These are phyloP conservation scores for Boulengeromyrus knoepffleri DNA, from an alignment of 2,113 vertebrate genomes.

Conservation along the genomic window DNA sequence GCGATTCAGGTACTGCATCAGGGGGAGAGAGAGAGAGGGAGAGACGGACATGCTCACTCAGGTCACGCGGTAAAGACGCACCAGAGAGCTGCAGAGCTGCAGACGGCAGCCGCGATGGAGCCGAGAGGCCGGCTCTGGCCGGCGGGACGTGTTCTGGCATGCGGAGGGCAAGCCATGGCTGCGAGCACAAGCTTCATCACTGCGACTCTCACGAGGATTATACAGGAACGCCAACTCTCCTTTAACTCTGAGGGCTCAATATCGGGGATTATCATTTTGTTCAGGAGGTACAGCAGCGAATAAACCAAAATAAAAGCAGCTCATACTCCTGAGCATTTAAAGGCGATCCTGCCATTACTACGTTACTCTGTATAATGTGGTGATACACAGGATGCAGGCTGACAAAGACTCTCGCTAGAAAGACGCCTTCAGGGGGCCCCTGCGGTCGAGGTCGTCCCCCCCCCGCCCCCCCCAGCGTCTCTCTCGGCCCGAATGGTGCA, in stretches of 20 bases:
- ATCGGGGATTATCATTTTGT: not conserved
- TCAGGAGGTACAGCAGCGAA: not conserved
- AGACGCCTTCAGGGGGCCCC: not conserved
- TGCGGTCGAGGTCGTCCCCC: not conserved
- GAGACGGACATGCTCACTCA: not conserved
- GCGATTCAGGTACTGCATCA: slow-evolving; percentile 81
- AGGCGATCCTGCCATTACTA: slow-evolving; percentile 7
- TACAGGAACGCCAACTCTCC: not conserved
- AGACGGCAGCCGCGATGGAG: not conserved
- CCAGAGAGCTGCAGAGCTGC: not conserved
- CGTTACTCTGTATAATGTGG: not conserved
- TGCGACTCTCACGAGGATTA: not conserved
- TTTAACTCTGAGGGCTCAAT: not conserved
- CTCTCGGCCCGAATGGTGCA: not conserved
- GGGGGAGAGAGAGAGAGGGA: slow-evolving; percentile 29
- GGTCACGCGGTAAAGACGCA: not conserved
- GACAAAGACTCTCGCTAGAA: not conserved
- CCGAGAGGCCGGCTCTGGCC: not conserved
- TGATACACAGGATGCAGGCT: slow-evolving; percentile 15
- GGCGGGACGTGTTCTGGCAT: too few species aligned
- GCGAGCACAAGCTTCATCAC: not conserved
- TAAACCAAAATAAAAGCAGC: not conserved
- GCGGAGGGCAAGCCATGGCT: not conserved
- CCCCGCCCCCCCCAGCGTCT: not conserved
- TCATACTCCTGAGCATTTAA: slow-evolving; percentile 2